Evolutionary conservation across 2,797 vertebrate genomes (phyloP).

Genomic region (Paratrypauchen microcephalus): DNA sequence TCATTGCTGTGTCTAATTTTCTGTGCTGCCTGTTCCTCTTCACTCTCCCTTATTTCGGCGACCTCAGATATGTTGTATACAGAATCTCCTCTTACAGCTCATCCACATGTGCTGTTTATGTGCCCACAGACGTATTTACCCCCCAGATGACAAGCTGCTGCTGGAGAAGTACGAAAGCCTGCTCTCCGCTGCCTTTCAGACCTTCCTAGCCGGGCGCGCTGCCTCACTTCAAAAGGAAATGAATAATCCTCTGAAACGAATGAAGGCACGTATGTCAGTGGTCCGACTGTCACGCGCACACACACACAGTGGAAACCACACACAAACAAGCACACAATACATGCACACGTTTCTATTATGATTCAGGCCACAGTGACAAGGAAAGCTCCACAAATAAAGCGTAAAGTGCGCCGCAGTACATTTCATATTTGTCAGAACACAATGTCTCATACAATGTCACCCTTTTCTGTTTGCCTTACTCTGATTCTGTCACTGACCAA

Average conservation of each 20-base stretch:
- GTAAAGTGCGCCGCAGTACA: constrained; percentile 47
- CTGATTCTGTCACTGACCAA: constrained; percentile 30
- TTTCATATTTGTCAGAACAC: constrained; percentile 53
- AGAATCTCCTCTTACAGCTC: constrained; percentile 24
- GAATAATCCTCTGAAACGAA: constrained; percentile 98
- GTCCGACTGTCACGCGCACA: constrained; percentile 49
- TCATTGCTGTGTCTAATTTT: constrained; percentile 15
- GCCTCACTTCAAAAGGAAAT: constrained; percentile 97
- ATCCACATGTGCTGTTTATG: constrained; percentile 42
- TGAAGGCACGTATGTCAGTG: constrained; percentile 91
- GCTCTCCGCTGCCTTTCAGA: constrained; percentile 95
- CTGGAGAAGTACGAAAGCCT: constrained; percentile 98
- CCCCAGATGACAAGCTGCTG: constrained; percentile 96
- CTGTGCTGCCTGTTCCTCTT: constrained; percentile 4
- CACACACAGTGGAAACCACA: constrained; percentile 38
- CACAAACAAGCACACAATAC: constrained; percentile 45
- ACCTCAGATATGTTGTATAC: constrained; percentile 5
- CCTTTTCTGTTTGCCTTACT: constrained; percentile 31
- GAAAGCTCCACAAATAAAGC: constrained; percentile 57
- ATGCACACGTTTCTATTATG: constrained; percentile 54
- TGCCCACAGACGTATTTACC: constrained; percentile 92
- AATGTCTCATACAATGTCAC: constrained; percentile 61
- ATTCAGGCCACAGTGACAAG: constrained; percentile 59
- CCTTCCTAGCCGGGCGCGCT: constrained; percentile 96
- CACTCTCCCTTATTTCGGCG: not conserved